A percentile compares a stretch with the other conserved stretches of the same genome.
phyloP scores from a whole-genome alignment of 2,797 vertebrate species.

The Tarsius wallacei region DNA sequence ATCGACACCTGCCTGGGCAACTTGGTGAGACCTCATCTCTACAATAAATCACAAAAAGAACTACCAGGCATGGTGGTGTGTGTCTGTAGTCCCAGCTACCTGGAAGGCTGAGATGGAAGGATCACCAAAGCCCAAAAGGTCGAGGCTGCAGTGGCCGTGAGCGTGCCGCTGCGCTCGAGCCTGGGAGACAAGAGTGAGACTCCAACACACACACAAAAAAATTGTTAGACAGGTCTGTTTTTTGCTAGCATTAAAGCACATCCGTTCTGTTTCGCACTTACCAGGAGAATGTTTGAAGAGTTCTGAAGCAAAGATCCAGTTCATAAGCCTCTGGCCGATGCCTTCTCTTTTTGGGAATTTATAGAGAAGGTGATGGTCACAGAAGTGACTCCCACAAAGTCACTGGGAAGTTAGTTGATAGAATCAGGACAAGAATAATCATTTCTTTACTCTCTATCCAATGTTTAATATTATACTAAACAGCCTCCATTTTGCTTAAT shows the following conservation, averaged over 20 bases:
- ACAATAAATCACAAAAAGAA: too few species aligned
- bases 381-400: not conserved
- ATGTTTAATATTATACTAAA: not conserved
- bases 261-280: not conserved
- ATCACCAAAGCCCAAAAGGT: too few species aligned
- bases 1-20: too few species aligned
- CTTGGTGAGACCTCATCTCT: too few species aligned
- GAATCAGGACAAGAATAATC: not conserved
- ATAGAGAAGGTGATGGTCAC: not conserved
- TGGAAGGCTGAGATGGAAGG: too few species aligned
- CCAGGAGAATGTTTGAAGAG: not conserved
- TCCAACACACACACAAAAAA: too few species aligned
- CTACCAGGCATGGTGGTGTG: too few species aligned
- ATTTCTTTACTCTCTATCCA: not conserved
- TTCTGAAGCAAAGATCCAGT: not conserved
- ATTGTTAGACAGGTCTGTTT: not conserved
- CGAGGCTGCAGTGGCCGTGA: too few species aligned
- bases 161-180: too few species aligned
- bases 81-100: too few species aligned
- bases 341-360: not conserved
- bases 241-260: not conserved
- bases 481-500: not conserved
- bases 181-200: too few species aligned
- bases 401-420: not conserved
- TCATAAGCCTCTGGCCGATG: not conserved